These are phyloP conservation scores for Dysidea cf. avara DNA, from an alignment of 37 sponge, comb jelly and placozoan genomes.

Conservation along the genomic window DNA sequence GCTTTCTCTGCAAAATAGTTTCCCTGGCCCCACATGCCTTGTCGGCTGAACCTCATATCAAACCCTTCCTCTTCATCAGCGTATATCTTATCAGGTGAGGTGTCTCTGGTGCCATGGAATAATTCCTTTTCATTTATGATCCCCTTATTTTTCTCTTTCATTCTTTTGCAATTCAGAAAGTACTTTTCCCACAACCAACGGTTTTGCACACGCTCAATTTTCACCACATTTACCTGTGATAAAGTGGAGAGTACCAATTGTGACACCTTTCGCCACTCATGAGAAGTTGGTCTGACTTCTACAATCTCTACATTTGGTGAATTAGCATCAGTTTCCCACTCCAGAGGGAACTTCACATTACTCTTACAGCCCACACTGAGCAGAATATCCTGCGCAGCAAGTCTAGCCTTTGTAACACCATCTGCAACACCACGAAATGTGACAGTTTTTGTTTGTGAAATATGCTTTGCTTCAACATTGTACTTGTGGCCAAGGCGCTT, in stretches of 20 bases:
- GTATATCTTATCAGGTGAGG: conserved; percentile 31
- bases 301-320: not conserved
- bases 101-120: conserved; percentile 62
- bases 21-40: conserved; percentile 48
- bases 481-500: too few species aligned
- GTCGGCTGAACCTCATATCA: conserved; percentile 38
- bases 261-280: conserved; percentile 14
- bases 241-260: conserved; percentile 3
- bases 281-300: not conserved
- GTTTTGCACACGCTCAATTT: conserved; percentile 57
- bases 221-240: conserved; percentile 1
- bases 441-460: too few species aligned
- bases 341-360: conserved; percentile 3
- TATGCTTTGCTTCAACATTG: too few species aligned
- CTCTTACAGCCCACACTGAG: too few species aligned
- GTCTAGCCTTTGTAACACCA: too few species aligned
- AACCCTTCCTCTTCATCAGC: conserved; percentile 42
- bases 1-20: conserved; percentile 64
- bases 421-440: too few species aligned
- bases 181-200: conserved; percentile 58
- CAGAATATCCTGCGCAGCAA: too few species aligned
- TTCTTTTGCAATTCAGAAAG: conserved; percentile 32
- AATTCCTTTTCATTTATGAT: conserved; percentile 39
- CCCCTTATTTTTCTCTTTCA: conserved; percentile 30
- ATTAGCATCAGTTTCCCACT: conserved; percentile 15